These are phyloP conservation scores for Chlorodrepanis virens DNA, from an alignment of 2,113 vertebrate genomes.

Conservation along the genomic window DNA sequence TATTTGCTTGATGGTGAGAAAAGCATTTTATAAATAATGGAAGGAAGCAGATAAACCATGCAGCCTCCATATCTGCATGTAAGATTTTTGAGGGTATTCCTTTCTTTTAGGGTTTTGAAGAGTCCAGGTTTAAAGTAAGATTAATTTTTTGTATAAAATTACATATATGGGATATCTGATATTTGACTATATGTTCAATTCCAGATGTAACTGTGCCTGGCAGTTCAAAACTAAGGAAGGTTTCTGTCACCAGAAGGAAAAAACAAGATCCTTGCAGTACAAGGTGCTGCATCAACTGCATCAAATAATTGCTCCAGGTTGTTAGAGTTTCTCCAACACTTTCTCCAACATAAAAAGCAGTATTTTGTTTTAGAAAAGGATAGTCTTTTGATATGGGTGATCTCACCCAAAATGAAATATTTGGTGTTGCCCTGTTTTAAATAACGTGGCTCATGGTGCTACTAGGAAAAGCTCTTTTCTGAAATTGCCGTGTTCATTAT, in stretches of 20 bases:
- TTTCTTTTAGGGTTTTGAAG: not conserved
- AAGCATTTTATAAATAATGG: not conserved
- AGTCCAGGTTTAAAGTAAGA: not conserved
- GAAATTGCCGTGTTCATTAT: not conserved
- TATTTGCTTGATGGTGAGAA: not conserved
- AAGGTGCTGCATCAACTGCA: not conserved
- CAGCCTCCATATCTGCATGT: not conserved
- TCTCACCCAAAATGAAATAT: not conserved
- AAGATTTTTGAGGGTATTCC: not conserved
- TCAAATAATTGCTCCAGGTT: not conserved
- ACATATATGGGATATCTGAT: not conserved
- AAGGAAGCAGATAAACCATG: not conserved
- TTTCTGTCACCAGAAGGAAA: not conserved
- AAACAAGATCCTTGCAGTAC: not conserved
- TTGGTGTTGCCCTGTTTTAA: not conserved
- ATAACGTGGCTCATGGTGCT: fast-evolving
- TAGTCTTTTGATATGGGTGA: not conserved
- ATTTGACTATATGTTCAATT: not conserved
- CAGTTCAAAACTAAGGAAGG: not conserved
- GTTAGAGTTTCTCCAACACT: not conserved
- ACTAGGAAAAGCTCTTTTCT: not conserved
- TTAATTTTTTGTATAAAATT: not conserved
- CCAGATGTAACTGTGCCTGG: not conserved
- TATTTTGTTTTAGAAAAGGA: not conserved
- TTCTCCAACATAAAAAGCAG: not conserved